Evolutionary conservation across 2,113 vertebrate species (phyloP), one percentile per base, ranked within the genome.

Genomic region (Phoenicopterus ruber): DNA sequence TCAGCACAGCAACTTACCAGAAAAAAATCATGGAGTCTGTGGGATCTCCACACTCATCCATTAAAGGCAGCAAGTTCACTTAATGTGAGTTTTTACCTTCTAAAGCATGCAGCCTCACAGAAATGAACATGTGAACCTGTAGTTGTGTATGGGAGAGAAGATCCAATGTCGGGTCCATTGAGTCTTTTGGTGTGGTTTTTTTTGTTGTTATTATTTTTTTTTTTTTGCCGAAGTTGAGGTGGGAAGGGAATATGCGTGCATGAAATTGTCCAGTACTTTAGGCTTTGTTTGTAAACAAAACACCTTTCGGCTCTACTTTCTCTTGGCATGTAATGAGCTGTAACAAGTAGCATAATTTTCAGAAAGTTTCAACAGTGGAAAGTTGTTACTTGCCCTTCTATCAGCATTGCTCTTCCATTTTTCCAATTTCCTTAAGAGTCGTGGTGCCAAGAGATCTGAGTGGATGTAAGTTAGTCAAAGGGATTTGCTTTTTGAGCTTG

Each of bases 91-190:
- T 88, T 85, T 93, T 42, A n/a, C 69, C 69, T 93, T 82, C 18
- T 86, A 31, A 61, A 85, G 8, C 31, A 17, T 77, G 15, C 17
- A 42, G 17, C 10, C 42, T 72, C 90, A 57, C 19, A 32, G 49
- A 85, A 18, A 26, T 7, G 24, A 86, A n/a, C 24, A 29, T 0
- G 0, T 4, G 8, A 36, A 59, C 19, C 25, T 66, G 4, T 73
- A 36, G 40, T 20, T 88, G n/a, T 10, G 1, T 44, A 19, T 29
- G 5, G 26, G 31, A 85, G 38, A 72, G 44, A 85, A 82, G 40
- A 78, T 54, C 16, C 6, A 17, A 0, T 7, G 2, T 40, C 6
- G 7, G 4, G 11, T 85, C n/a, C 3, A 5, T 6, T 71, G 8
- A 65, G 9, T 63, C 16, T 49, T 82, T 54, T 25, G 11, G n/a